Evolutionary conservation across 2,888 invertebrate genomes (phyloP), one percentile per base, ranked within the genome.

Genomic region (Melanostoma scalare): DNA sequence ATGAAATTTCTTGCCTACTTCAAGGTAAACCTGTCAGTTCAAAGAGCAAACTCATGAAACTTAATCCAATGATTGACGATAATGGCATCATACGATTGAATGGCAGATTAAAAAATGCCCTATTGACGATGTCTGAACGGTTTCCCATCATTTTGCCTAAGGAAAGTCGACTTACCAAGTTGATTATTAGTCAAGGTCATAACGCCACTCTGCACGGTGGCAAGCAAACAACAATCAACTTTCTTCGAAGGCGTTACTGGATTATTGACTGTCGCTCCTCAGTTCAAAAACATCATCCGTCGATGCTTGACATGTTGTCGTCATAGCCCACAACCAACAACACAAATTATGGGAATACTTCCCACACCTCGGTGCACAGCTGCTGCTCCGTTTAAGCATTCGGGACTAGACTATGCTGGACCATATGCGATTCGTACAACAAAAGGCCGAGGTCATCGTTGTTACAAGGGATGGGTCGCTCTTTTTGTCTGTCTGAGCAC

Each of bases 401-500:
- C 46, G 35, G 60, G 67, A 4, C 42, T 77, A 3, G 80, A 84
- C 42, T 84, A 73, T 65, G 71, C 58, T 9, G 81, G 72, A 3
- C 78, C 85, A 6, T 76, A 65, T 52, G 10, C 46, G 1, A 58
- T 78, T 46, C 67, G 65, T 30, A 50, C 55, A 9, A 60, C 73
- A 40, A 81, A 81, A 44, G 69, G 78, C 6, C 53, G 75, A 38
- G 77, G 63, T 31, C 52, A 76, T 72, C 42, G 60, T 6, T 50
- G 42, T 4, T 67, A 72, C 38, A 76, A 84, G 10, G 69, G 75
- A 3, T 84, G 63, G 20, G 58, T 75, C 10, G 72, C 65, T 3
- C 38, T 85, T 2, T 80, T 80, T 33, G 55, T 86, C 4, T 85
- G 76, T 44, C 50, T 73, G 30, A 55, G 52, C 33, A 68, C 73